Evolutionary conservation across 2,113 vertebrate species (phyloP), one percentile per base, ranked within the genome.

Genomic region (Danionella cerebrum): DNA sequence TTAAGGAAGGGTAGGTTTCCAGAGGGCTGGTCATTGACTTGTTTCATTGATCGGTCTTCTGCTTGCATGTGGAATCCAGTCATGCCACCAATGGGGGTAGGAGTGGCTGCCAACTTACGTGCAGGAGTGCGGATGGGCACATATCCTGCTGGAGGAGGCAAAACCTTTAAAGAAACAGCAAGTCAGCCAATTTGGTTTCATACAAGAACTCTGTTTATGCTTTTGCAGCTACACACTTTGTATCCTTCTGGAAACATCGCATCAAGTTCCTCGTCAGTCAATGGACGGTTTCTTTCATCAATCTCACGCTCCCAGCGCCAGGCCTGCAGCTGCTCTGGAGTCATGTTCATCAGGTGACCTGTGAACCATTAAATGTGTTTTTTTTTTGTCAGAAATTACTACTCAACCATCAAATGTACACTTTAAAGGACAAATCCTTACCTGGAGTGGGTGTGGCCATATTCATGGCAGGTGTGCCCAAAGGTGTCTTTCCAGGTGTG

Each of bases 281-380:
- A 92, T 0, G 96, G 96, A 4, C 96, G 89, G 76, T 99, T 99
- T 79, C 96, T 88, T 76, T 99, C 96, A 74, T 99, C 96, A 31
- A 99, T 99, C 73, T 98, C 96, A 60, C 96, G 87, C 81, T 99
- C 96, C 96, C 96, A 99, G 1, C 96, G 83, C 96, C 96, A 99
- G 2, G 96, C 96, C 73, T 99, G 96, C 73, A 99, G 90, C 76
- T 99, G 96, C 78, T 98, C 96, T 38, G 95, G 96, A 69, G 96
- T 99, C 96, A 99, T 99, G 82, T 94, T 98, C 95, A 98, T 98
- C 70, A 98, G 89, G 77, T 99, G 96, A 82, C 96, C 96, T 99
- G 65, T 1, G 19, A 11, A 29, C 13, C 2, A 5, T 29, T 48
- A 60, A 13, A 38, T 29, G 8, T 51, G 19, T 7, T 10, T n/a